Base-by-base conservation (phyloP, 2,888 invertebrate species). In the Dynastes hyllus region DNA sequence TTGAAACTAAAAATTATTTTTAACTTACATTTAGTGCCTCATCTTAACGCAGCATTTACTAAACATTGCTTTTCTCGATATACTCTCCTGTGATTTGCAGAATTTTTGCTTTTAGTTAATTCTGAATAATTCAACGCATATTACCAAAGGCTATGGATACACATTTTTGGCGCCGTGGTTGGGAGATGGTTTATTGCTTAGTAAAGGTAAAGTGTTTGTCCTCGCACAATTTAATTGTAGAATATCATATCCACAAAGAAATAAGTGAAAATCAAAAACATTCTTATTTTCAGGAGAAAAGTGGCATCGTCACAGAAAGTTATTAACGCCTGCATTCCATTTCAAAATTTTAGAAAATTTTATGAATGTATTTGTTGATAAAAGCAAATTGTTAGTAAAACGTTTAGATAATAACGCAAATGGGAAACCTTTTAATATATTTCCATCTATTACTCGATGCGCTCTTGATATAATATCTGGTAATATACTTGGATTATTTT, bases 381-480 rank as follows among this genome's bases (percentile, higher is more conserved):
- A 87, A 78, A 81, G 83, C 16, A 81, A 83, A 77, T 78, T 82
- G 22, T 81, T 87, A n/a, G 81, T 81, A 4, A 78, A 84, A 61
- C 78, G 81, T 67, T 79, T 83, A 61, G 91, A 93, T 83, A 69
- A 81, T 6, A 81, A 83, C 76, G 84, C 84, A n/a, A 81, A 85
- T 73, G 84, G 84, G 45, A 81, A 85, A 77, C 84, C 85, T 22
- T 80, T 87, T 70, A 86, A 87, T 81, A 84, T 87, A 29, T 92
- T 92, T 82, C 92, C 92, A 13, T 88, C 91, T 78, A 88, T 94
- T 1, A 90, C 91, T 86, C 90, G 88, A 75, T 93, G 89, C 88
- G 92, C 89, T 5, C 85, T 92, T 84, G 92, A 92, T 84, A 90
- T 91, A n/a, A 65, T 65, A 22, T 65, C 27, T 11, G 85, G 84